Evolutionary conservation across 2,888 invertebrate genomes (phyloP), one percentile per base, ranked within the genome.

Genomic region (Hermodice carunculata): DNA sequence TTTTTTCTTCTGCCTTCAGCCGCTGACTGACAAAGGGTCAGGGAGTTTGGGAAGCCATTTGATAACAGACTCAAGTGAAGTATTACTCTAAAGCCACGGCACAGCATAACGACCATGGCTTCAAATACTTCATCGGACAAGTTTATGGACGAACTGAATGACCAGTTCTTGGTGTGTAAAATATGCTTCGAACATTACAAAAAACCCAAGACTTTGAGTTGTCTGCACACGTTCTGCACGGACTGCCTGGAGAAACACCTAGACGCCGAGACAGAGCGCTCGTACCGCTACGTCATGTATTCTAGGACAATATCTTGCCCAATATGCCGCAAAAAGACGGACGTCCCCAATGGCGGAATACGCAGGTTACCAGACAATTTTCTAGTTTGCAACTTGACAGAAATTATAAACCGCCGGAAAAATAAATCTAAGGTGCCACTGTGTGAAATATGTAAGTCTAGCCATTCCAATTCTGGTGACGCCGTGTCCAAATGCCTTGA

Each of bases 131-230:
- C 60, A 22, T 42, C 81, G 44, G 75, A 76, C 14, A 80, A 79
- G 57, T 69, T 85, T 54, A 79, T 83, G 74, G 79, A 83, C 48
- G 84, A 85, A 71, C 84, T 85, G 49, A 80, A 76, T 56, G 83
- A 84, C 60, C 84, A 85, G 73, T 85, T 85, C 71, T 74, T 85
- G 51, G 76, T 79, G 57, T 85, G 85, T 64, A 85, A 83, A 64
- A 80, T 85, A 44, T 85, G 85, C 66, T 75, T 77, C 48, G 83
- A 84, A 67, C 74, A 79, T 4, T 84, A 80, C 69, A 80, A 75
- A 49, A 76, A 79, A 11, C 85, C 85, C n/a, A 85, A 85, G 69
- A 84, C 84, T 4, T 70, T 85, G 26, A 61, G 71, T 1, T 85
- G 85, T 70, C 70, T 84, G 53, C 85, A 85, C 73, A 84, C 83